These are phyloP conservation scores for Scortum barcoo DNA, from an alignment of 2,113 vertebrate genomes.

Conservation along the genomic window DNA sequence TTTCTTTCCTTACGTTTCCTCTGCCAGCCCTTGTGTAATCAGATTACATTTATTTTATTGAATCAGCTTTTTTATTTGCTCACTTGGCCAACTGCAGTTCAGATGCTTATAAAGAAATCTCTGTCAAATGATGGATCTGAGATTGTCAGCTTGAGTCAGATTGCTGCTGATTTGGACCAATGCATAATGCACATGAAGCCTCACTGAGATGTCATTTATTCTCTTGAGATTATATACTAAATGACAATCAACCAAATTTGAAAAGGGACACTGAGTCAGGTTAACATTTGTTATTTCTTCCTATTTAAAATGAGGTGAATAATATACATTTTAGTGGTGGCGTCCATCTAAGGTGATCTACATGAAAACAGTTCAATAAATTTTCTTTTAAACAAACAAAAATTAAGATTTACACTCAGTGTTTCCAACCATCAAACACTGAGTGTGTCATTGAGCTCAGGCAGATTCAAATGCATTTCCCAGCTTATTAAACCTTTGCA, in stretches of 20 bases:
- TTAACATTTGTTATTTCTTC: background rate
- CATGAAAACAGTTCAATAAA: background rate
- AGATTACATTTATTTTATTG: constrained; percentile 15
- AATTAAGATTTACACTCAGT: background rate
- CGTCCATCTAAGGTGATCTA: constrained; percentile 5
- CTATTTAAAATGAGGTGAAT: constrained; percentile 8
- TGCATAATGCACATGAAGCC: background rate
- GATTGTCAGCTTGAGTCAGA: background rate
- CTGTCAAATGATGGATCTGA: background rate
- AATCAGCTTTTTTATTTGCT: constrained; percentile 9
- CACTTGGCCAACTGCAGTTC: background rate
- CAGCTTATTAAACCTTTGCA: background rate
- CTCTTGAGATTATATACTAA: background rate
- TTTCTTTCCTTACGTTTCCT: background rate
- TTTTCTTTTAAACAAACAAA: background rate
- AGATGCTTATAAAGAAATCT: constrained; percentile 5
- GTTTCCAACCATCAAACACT: background rate
- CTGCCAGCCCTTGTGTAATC: background rate
- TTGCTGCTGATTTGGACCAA: background rate
- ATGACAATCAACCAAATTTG: background rate
- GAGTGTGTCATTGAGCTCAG: background rate
- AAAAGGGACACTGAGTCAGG: background rate
- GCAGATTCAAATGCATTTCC: background rate
- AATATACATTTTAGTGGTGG: constrained; percentile 19
- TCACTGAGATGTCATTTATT: background rate